Conservation (phyloP, 1,140 invertebrate species). For the Cepaea nemoralis region DNA sequence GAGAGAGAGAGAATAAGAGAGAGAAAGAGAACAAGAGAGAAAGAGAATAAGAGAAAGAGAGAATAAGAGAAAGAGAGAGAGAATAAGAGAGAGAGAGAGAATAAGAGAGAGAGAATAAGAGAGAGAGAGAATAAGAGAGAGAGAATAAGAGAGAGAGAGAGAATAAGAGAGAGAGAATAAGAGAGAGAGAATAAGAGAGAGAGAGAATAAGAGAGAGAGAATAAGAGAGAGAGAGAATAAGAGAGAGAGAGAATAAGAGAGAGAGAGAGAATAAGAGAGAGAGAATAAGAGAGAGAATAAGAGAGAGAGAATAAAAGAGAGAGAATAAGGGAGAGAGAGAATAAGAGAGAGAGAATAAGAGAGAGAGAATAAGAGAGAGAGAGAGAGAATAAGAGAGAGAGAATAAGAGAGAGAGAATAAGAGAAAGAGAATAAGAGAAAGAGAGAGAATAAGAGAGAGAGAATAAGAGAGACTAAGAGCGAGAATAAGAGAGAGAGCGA, state of each 20-base stretch:
- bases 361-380: neutral
- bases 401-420: neutral
- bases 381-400: neutral
- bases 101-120: neutral
- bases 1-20: neutral
- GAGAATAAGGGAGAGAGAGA: neutral
- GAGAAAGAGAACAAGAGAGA: neutral
- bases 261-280: neutral
- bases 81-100: neutral
- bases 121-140: constrained; percentile 15
- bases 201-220: neutral
- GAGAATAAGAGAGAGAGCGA: constrained; percentile 3
- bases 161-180: neutral
- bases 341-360: neutral
- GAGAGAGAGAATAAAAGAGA: neutral
- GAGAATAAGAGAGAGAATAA: neutral
- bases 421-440: neutral
- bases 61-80: neutral
- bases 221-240: neutral
- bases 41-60: no score
- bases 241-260: neutral
- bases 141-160: constrained; percentile 16
- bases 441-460: neutral
- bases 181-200: neutral
- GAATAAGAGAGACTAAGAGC: neutral